Evolutionary conservation across 2,113 vertebrate genomes (phyloP).

Genomic region (Macrotus californicus): DNA sequence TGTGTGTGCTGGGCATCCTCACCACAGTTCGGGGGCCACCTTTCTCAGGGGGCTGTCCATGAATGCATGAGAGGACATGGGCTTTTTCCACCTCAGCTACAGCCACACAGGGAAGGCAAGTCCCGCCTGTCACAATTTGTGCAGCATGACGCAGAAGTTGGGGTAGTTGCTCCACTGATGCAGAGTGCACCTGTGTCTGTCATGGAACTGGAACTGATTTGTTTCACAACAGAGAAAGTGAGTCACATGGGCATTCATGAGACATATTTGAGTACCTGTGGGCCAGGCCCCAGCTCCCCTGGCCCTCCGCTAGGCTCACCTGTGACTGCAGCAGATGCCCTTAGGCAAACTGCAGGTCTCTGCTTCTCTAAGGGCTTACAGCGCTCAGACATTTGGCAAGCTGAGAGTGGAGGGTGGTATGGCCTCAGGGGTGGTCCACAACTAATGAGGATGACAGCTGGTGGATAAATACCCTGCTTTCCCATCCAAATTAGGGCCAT

Average conservation of each 20-base stretch:
- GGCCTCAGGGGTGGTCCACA: background rate
- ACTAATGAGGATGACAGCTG: background rate
- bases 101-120: background rate
- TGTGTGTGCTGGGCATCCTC: too few relatives aligned
- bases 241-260: background rate
- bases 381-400: background rate
- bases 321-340: background rate
- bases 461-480: background rate
- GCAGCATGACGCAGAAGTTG: background rate
- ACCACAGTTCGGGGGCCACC: fast-evolving
- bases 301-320: fast-evolving
- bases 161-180: background rate
- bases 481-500: too few relatives aligned
- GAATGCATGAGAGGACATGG: background rate
- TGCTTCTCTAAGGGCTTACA: background rate
- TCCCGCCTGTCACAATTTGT: background rate
- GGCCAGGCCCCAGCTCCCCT: background rate
- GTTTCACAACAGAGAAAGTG: background rate
- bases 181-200: background rate
- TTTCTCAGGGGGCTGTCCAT: background rate
- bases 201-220: background rate
- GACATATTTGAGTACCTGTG: background rate
- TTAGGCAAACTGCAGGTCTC: background rate
- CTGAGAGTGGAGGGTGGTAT: background rate
- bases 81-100: background rate